Conservation (phyloP, 2,797 vertebrate genomes). For the Ibycter americanus region DNA sequence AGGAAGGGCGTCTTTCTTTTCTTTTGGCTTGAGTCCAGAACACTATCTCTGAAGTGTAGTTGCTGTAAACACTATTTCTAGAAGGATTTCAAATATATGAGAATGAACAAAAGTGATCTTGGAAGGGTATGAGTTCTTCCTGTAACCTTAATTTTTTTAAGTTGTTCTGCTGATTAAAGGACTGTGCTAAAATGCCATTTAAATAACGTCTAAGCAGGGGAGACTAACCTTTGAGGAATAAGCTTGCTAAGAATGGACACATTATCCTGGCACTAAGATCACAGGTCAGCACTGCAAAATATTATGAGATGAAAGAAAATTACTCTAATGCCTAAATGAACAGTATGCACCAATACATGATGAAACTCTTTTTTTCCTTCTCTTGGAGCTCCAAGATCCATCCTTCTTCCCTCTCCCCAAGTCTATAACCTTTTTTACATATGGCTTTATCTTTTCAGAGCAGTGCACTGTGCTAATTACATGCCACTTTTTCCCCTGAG, state of each 20-base stretch:
- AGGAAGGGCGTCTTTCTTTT: neutral
- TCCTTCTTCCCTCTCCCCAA: neutral
- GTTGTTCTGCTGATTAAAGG: neutral
- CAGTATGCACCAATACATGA: neutral
- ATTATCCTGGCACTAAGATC: neutral
- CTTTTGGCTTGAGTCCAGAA: neutral
- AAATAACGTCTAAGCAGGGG: neutral
- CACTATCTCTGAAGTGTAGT: neutral
- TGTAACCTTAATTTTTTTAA: neutral
- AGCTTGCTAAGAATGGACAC: neutral
- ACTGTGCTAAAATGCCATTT: neutral
- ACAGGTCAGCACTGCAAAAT: neutral
- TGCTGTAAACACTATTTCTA: conserved; percentile 25
- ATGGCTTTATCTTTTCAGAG: neutral
- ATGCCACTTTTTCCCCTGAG: neutral
- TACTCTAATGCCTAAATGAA: neutral
- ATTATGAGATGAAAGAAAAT: neutral
- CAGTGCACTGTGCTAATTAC: neutral
- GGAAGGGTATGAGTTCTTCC: neutral
- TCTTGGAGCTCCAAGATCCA: neutral
- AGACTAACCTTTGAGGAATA: conserved; percentile 2
- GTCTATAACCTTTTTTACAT: neutral
- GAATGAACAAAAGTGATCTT: neutral
- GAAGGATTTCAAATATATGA: conserved; percentile 29
- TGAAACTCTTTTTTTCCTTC: neutral